Conservation (phyloP, 1,140 invertebrate species). For the Epicauta chinensis region DNA sequence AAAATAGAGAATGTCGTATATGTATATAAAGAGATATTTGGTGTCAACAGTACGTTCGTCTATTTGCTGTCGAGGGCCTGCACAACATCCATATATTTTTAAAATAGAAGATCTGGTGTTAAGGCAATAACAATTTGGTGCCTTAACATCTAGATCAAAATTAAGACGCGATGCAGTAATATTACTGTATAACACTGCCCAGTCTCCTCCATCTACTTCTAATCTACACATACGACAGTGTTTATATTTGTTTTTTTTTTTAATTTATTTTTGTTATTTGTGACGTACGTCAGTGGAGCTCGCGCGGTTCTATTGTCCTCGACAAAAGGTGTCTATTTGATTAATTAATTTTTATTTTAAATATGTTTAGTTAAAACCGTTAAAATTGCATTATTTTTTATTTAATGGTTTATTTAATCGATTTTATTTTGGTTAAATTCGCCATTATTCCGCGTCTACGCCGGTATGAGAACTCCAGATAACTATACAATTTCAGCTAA, state of each 20-base stretch:
- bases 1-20: neutral
- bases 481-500: slow-evolving; percentile 14
- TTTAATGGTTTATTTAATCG: too few relatives aligned
- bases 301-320: slow-evolving; percentile 20
- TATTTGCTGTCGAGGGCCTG: slow-evolving; percentile 16
- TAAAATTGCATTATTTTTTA: neutral
- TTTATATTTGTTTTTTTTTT: slow-evolving; percentile 30
- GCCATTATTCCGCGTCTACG: neutral
- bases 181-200: slow-evolving; percentile 43
- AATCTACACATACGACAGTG: slow-evolving; percentile 42
- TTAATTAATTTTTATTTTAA: neutral
- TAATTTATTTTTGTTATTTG: too few relatives aligned
- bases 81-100: neutral
- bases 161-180: slow-evolving; percentile 16
- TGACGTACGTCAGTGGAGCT: slow-evolving; percentile 17
- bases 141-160: slow-evolving; percentile 12
- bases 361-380: neutral
- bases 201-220: slow-evolving; percentile 37
- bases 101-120: slow-evolving; percentile 4
- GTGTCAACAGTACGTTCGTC: slow-evolving; percentile 9
- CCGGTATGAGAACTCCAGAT: slow-evolving; percentile 12
- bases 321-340: neutral
- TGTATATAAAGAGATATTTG: slow-evolving; percentile 7
- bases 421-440: neutral
- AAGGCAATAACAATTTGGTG: slow-evolving; percentile 7